phyloP scores from a whole-genome alignment of 1,140 invertebrate genomes.

The Lordiphosa clarofinis region DNA sequence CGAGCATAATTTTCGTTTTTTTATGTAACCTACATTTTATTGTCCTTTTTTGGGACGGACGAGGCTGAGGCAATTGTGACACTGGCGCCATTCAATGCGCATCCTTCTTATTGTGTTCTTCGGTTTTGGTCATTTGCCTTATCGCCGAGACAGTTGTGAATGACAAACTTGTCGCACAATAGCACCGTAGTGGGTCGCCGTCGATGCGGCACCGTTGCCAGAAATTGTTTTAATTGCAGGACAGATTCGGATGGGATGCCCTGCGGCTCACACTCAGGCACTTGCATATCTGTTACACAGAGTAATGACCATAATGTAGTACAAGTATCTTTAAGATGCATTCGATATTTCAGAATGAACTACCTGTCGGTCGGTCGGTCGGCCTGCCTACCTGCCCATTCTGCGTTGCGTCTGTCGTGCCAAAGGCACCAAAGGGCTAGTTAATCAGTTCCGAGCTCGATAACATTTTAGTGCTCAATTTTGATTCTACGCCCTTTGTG shows the following conservation, averaged over 20 bases:
- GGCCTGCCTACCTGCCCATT: neutral
- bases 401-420: neutral
- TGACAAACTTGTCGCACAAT: constrained; percentile 49
- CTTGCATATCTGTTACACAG: constrained; percentile 51
- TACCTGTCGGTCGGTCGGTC: constrained; percentile 32
- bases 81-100: constrained; percentile 55
- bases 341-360: constrained; percentile 47
- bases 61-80: constrained; percentile 18
- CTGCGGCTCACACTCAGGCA: constrained; percentile 5
- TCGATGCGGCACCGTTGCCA: constrained; percentile 33
- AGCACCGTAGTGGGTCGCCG: constrained; percentile 58
- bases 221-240: constrained; percentile 66
- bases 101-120: constrained; percentile 31
- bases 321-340: constrained; percentile 70
- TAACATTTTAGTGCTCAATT: constrained; percentile 75
- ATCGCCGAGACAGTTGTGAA: constrained; percentile 64
- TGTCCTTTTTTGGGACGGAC: too few species aligned
- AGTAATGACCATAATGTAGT: constrained; percentile 62
- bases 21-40: too few species aligned
- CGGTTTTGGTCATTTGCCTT: constrained; percentile 23
- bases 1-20: too few species aligned
- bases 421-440: constrained; percentile 34
- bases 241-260: constrained; percentile 25
- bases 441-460: constrained; percentile 60
- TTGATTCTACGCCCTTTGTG: constrained; percentile 70